Conservation (phyloP, 2,888 invertebrate genomes). For the Macrosiphum euphorbiae region DNA sequence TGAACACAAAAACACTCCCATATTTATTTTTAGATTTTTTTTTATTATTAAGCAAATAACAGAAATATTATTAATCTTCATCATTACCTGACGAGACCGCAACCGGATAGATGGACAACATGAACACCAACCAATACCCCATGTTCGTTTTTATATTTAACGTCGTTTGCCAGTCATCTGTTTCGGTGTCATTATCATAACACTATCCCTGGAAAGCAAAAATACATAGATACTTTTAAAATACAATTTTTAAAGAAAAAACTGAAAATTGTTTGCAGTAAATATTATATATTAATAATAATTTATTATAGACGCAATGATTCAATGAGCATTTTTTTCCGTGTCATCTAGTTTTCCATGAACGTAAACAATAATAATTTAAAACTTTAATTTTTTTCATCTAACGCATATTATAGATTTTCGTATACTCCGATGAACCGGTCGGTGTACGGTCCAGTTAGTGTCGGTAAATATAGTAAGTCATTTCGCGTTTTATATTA, state of each 20-base stretch:
- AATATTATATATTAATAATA: neutral
- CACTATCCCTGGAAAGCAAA: slow-evolving; percentile 29
- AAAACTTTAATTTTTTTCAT: neutral
- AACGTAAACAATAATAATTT: slow-evolving; percentile 7
- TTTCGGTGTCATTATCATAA: neutral
- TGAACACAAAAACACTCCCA: neutral
- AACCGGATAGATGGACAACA: slow-evolving; percentile 39
- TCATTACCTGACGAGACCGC: slow-evolving; percentile 45
- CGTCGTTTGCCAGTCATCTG: neutral
- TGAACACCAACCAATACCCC: slow-evolving; percentile 41
- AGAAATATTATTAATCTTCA: neutral
- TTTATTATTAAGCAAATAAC: neutral
- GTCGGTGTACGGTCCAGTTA: neutral
- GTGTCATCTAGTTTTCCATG: slow-evolving; percentile 16
- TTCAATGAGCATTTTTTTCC: neutral
- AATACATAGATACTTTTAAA: neutral
- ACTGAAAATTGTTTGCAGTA: neutral
- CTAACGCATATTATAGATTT: neutral
- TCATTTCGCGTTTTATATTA: neutral
- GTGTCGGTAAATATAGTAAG: neutral
- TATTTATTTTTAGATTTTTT: neutral
- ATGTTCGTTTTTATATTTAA: slow-evolving; percentile 33
- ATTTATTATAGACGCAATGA: neutral
- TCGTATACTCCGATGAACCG: neutral
- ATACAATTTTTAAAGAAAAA: neutral